phyloP scores from a whole-genome alignment of 30 jellyfish, hydroid and myxozoan genomes.

The Chironex yamaguchii region DNA sequence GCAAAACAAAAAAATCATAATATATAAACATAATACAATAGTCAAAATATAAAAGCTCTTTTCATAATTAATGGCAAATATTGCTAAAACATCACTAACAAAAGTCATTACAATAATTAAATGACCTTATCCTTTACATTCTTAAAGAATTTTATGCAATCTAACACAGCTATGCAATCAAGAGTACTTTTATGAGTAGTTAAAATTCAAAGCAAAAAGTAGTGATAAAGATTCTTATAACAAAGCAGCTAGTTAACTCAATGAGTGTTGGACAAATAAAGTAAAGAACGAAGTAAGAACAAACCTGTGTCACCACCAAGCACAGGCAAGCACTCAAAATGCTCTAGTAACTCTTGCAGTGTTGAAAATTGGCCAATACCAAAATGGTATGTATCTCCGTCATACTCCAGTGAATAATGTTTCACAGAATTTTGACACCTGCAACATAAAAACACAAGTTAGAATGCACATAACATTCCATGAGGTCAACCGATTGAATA shows the following conservation, averaged over 20 bases:
- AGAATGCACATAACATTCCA: background rate
- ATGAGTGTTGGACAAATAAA: no score
- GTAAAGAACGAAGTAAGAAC: no score
- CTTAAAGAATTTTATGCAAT: no score
- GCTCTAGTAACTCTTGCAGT: slow-evolving; percentile 75
- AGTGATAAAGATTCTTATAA: no score
- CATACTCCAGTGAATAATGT: slow-evolving; percentile 68
- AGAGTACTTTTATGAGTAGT: no score
- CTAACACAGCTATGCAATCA: no score
- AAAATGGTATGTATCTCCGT: slow-evolving; percentile 59
- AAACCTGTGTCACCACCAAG: slow-evolving; percentile 90
- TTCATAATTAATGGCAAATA: background rate
- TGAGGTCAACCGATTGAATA: background rate
- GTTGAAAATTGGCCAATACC: slow-evolving; percentile 87
- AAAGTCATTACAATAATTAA: background rate
- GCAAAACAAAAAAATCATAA: background rate
- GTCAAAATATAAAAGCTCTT: background rate
- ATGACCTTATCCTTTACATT: background rate
- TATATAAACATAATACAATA: background rate
- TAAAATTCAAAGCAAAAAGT: no score
- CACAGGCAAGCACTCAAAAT: slow-evolving; percentile 85
- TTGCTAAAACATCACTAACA: background rate
- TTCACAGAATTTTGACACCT: slow-evolving; percentile 85
- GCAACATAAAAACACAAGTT: no score
- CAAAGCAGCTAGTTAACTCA: no score